Percentiles rank a stretch among this genome's conserved stretches.
Evolutionary conservation across 2,888 invertebrate species (phyloP).

Genomic region (Cerceris ruficornis): DNA sequence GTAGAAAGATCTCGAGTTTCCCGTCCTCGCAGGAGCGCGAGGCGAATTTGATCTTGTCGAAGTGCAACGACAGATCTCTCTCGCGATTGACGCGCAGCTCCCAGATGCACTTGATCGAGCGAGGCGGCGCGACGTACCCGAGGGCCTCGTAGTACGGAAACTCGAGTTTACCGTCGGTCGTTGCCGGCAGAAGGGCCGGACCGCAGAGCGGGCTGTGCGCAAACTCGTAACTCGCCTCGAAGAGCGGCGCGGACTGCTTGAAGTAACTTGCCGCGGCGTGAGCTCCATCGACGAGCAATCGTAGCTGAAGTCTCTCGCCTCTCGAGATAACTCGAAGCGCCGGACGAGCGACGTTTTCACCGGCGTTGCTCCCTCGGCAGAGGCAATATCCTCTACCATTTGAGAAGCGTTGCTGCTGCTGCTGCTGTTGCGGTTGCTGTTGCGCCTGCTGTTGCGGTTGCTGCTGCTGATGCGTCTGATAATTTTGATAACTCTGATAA

Average conservation of each 20-base stretch:
- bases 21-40: constrained; percentile 94
- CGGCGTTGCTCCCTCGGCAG: constrained; percentile 80
- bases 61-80: constrained; percentile 92
- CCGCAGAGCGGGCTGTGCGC: constrained; percentile 95
- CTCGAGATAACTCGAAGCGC: constrained; percentile 89
- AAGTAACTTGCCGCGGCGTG: constrained; percentile 94
- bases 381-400: constrained; percentile 87
- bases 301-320: constrained; percentile 91
- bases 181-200: constrained; percentile 90
- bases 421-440: constrained; percentile 5
- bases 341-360: constrained; percentile 76
- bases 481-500: neutral
- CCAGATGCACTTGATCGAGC: constrained; percentile 88
- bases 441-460: constrained; percentile 3
- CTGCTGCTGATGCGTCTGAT: constrained; percentile 4
- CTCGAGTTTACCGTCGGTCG: constrained; percentile 93
- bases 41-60: constrained; percentile 93
- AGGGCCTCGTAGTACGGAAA: constrained; percentile 93
- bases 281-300: constrained; percentile 91
- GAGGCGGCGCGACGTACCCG: constrained; percentile 81
- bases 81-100: constrained; percentile 91
- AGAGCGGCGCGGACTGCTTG: constrained; percentile 91
- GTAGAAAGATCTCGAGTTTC: constrained; percentile 91
- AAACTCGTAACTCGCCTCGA: constrained; percentile 94
- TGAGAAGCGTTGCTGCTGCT: neutral